phyloP scores from a whole-genome alignment of 2,888 invertebrate species.

The Alloscopus bannaensis region DNA sequence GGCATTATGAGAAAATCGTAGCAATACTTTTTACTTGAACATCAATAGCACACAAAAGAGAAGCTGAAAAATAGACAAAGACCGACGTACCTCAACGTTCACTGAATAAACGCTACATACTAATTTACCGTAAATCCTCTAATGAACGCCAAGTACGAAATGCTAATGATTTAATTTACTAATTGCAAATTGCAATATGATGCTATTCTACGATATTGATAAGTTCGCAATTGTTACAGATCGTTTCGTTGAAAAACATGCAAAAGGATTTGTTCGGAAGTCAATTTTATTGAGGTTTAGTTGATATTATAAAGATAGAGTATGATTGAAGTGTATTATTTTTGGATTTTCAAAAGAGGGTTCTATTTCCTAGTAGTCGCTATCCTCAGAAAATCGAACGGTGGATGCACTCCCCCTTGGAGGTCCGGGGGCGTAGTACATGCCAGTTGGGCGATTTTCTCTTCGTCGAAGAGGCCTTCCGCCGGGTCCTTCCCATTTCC shows the following conservation, averaged over 20 bases:
- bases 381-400: slow-evolving; percentile 40
- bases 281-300: not conserved
- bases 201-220: not conserved
- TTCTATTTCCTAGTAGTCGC: slow-evolving; percentile 25
- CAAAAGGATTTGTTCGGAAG: not conserved
- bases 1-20: too few relatives aligned
- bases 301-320: too few relatives aligned
- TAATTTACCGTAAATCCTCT: too few relatives aligned
- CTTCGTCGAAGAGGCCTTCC: slow-evolving; percentile 37
- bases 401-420: slow-evolving; percentile 37
- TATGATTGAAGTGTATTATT: too few relatives aligned
- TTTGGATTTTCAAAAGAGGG: not conserved
- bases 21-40: too few relatives aligned
- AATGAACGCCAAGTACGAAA: too few relatives aligned
- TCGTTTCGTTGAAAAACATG: not conserved
- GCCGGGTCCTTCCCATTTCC: slow-evolving; percentile 50
- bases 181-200: too few relatives aligned
- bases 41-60: too few relatives aligned
- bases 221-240: not conserved
- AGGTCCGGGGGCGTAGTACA: slow-evolving; percentile 37
- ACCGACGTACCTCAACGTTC: too few relatives aligned
- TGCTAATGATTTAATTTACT: too few relatives aligned
- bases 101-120: too few relatives aligned
- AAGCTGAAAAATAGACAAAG: too few relatives aligned
- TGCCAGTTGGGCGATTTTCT: slow-evolving; percentile 37